phyloP scores from a whole-genome alignment of 2,888 invertebrate genomes.

The Choristoneura rosaceana region DNA sequence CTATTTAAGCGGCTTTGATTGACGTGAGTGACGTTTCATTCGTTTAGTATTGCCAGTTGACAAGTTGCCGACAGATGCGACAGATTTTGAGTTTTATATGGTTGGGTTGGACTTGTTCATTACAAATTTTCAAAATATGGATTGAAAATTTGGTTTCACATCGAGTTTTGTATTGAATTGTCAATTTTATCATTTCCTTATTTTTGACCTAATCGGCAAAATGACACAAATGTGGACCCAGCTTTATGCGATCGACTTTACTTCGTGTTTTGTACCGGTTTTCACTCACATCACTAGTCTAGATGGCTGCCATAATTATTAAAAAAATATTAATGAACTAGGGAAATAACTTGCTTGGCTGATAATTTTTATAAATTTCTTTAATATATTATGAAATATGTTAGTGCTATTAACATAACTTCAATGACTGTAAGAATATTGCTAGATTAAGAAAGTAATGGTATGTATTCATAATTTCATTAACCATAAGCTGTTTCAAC shows the following conservation, averaged over 20 bases:
- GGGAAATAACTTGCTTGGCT: constrained; percentile 57
- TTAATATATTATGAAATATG: constrained; percentile 54
- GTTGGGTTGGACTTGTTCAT: too few species aligned
- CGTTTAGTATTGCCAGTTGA: background rate
- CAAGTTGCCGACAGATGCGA: too few species aligned
- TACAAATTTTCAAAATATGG: too few species aligned
- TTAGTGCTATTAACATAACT: constrained; percentile 45
- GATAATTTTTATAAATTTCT: constrained; percentile 53
- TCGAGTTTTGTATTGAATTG: background rate
- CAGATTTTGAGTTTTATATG: too few species aligned
- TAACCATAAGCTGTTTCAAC: constrained; percentile 50
- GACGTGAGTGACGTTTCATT: background rate
- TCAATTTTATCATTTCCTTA: too few species aligned
- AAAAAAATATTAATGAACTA: constrained; percentile 56
- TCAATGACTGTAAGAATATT: constrained; percentile 50
- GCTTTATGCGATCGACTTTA: background rate
- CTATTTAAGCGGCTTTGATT: constrained; percentile 4
- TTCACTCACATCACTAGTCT: constrained; percentile 26
- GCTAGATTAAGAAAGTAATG: constrained; percentile 62
- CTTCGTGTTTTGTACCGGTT: constrained; percentile 18
- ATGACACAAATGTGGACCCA: too few species aligned
- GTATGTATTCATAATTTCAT: constrained; percentile 58
- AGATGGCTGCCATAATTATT: constrained; percentile 42
- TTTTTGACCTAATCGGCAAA: too few species aligned
- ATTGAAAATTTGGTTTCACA: too few species aligned